A percentile compares a stretch with the other conserved stretches of the same genome.
Conservation (phyloP, 2,888 invertebrate species). For the Lacanobia wlatinum region DNA sequence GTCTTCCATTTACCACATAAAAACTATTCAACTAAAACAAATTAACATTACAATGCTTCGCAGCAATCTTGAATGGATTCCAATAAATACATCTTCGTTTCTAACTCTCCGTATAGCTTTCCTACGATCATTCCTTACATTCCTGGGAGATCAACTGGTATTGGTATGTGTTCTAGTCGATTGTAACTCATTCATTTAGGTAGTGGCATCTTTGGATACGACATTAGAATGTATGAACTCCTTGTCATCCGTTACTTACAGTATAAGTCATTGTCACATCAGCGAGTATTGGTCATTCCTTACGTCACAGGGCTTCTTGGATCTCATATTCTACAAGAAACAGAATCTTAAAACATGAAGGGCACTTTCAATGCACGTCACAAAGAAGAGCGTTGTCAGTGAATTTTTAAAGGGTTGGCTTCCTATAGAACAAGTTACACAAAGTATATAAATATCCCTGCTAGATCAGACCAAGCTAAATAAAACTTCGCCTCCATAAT, state of each 20-base stretch:
- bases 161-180: constrained; percentile 30
- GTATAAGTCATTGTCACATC: neutral
- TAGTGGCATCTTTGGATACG: constrained; percentile 28
- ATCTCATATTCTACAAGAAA: neutral
- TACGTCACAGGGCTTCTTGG: neutral
- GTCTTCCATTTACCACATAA: neutral
- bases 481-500: neutral
- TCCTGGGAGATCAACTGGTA: constrained; percentile 20
- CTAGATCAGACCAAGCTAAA: neutral
- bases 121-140: constrained; percentile 46
- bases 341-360: constrained; percentile 13
- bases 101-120: constrained; percentile 24
- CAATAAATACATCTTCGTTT: constrained; percentile 43
- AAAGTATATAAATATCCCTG: constrained; percentile 13
- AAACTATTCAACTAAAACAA: constrained; percentile 23
- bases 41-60: constrained; percentile 6
- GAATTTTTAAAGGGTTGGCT: constrained; percentile 13
- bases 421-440: neutral
- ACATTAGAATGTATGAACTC: constrained; percentile 31
- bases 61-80: constrained; percentile 11
- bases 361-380: constrained; percentile 1
- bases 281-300: neutral
- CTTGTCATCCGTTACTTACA: neutral
- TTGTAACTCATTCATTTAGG: constrained; percentile 50
- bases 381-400: constrained; percentile 6